Percentiles rank a stretch among this genome's conserved stretches.
Evolutionary conservation across 2,797 vertebrate species (phyloP).

Genomic region (Linurgus olivaceus): DNA sequence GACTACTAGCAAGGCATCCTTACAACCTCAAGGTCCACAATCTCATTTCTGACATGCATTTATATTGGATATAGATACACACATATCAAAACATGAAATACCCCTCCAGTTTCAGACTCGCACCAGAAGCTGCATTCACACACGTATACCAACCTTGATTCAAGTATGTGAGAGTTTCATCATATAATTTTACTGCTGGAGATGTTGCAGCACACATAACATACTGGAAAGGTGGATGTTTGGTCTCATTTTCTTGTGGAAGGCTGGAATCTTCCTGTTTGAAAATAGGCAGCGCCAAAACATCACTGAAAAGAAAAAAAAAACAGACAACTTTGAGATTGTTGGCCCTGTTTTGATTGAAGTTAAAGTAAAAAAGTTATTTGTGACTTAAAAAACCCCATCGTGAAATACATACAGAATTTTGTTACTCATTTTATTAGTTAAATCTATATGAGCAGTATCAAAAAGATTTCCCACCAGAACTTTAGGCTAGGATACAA

Average conservation of each 20-base stretch:
- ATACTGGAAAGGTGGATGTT: slow-evolving; percentile 95
- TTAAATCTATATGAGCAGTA: background rate
- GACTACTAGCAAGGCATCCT: background rate
- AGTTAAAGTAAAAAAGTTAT: background rate
- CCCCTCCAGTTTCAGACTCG: background rate
- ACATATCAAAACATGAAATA: background rate
- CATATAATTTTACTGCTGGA: slow-evolving; percentile 92
- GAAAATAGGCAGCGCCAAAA: slow-evolving; percentile 96
- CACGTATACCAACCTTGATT: slow-evolving; percentile 86
- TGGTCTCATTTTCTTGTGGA: slow-evolving; percentile 86
- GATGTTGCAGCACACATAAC: slow-evolving; percentile 95
- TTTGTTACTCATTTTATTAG: background rate
- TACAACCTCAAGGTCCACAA: background rate
- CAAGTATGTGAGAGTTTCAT: slow-evolving; percentile 96
- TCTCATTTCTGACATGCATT: background rate
- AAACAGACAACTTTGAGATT: background rate
- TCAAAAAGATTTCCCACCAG: background rate
- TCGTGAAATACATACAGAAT: background rate
- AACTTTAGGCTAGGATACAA: background rate
- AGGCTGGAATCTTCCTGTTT: slow-evolving; percentile 96
- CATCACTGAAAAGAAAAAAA: slow-evolving; percentile 83
- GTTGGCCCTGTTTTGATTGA: background rate
- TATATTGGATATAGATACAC: background rate
- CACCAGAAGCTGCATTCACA: background rate
- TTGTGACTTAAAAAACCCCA: background rate